Percentiles rank a stretch among this genome's conserved stretches.
phyloP scores from a whole-genome alignment of 2,113 vertebrate species.

The Cyprinodon variegatus region DNA sequence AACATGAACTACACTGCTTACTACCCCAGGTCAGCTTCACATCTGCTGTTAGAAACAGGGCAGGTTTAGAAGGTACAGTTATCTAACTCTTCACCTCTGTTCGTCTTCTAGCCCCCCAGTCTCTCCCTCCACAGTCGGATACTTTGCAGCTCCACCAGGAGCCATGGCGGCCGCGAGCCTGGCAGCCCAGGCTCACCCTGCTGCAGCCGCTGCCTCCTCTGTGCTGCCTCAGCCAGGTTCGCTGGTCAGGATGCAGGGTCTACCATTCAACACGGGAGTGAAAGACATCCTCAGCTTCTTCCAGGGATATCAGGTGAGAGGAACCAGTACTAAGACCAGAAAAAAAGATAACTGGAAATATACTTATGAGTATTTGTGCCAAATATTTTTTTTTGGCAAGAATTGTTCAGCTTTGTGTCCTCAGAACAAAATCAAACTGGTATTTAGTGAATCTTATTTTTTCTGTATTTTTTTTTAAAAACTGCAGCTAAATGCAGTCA shows the following conservation, averaged over 20 bases:
- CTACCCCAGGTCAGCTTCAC: slow-evolving; percentile 88
- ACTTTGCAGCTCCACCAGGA: slow-evolving; percentile 89
- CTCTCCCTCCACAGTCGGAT: slow-evolving; percentile 91
- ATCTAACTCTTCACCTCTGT: neutral
- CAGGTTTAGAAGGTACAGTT: neutral
- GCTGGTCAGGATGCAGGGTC: slow-evolving; percentile 94
- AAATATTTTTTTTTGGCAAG: neutral
- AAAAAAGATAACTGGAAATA: neutral
- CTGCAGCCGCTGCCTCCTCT: slow-evolving; percentile 69
- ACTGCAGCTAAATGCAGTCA: neutral
- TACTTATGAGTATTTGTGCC: neutral
- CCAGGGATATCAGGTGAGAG: slow-evolving; percentile 95
- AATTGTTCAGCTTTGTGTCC: neutral
- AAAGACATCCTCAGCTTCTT: slow-evolving; percentile 98
- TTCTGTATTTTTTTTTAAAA: no score
- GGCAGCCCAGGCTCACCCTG: slow-evolving; percentile 73
- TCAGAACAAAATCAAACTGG: neutral
- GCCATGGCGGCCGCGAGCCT: slow-evolving; percentile 85
- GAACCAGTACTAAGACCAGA: neutral
- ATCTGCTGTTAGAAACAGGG: neutral
- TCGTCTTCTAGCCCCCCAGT: slow-evolving; percentile 86
- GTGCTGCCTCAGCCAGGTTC: slow-evolving; percentile 88
- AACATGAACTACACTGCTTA: slow-evolving; percentile 98
- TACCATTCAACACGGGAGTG: slow-evolving; percentile 92
- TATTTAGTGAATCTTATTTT: no score